These are phyloP conservation scores for Xerus rutilus DNA, from an alignment of 2,797 vertebrate species.

Conservation along the genomic window DNA sequence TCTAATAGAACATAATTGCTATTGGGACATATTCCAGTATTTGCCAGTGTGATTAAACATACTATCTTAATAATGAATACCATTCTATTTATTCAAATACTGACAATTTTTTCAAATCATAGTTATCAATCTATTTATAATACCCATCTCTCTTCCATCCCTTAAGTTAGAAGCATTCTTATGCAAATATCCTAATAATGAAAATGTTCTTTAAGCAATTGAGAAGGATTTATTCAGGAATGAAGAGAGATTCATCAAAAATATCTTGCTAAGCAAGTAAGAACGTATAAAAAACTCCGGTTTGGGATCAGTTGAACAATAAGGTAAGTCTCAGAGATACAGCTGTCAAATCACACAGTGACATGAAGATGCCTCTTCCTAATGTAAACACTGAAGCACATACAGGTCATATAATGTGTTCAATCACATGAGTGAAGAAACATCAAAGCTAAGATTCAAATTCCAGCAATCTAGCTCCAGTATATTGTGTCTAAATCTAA, in stretches of 20 bases:
- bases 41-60: conserved; percentile 27
- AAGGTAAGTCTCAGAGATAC: not conserved
- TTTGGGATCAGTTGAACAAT: not conserved
- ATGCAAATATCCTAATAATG: conserved; percentile 47
- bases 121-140: conserved; percentile 24
- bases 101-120: conserved; percentile 34
- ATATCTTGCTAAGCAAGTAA: not conserved
- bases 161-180: conserved; percentile 41
- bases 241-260: not conserved
- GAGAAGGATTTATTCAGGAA: conserved; percentile 21
- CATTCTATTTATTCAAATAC: conserved; percentile 3
- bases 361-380: not conserved
- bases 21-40: not conserved
- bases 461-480: not conserved
- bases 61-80: not conserved
- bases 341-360: not conserved
- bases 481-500: not conserved
- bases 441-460: not conserved
- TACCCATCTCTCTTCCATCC: not conserved
- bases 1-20: not conserved
- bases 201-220: conserved; percentile 30
- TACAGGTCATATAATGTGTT: not conserved
- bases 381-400: not conserved
- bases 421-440: not conserved
- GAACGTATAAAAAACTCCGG: not conserved